Base-by-base conservation (phyloP, 2,113 vertebrate species). In the Bucco capensis region DNA sequence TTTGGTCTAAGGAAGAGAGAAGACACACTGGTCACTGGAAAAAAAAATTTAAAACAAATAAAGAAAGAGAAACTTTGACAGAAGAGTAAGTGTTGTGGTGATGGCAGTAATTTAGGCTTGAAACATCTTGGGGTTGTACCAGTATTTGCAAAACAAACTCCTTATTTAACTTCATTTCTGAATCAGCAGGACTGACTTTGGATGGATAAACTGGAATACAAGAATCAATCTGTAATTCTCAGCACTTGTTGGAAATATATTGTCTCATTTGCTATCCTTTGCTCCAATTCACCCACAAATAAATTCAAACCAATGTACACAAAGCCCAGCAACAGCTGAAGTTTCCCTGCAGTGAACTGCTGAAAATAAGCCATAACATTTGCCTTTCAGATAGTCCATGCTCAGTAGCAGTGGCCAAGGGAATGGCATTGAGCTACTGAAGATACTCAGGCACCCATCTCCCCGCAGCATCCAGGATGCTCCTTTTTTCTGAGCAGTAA, bases 401-500 rank as follows among this genome's bases (percentile, higher is more conserved):
- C 11, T 33, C 25, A 33, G 35, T 13, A 15, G n/a, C 13, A 47
- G 47, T 2, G 4, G 33, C n/a, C 35, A 22, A 66, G 6, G 33
- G 28, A 66, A 25, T 2, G 17, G 38, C 33, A 40, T 22, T 1
- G 6, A 49, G 7, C 2, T 51, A 27, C 35, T 50, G 5, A 11
- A 33, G 77, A 10, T 67, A 28, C 8, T 42, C 38, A 10, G 35
- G 21, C 8, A 8, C 5, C 27, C 49, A 6, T 3, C 15, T 18
- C 3, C 4, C 33, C 27, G 5, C 0, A 1, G 5, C 46, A 17
- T 3, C 19, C 25, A 9, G 44, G 31, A 35, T 24, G 33, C n/a
- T 86, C 38, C 65, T 75, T 7, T 3, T 21, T 54, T 13, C 61
- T 5, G 18, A 49, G 53, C 3, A 31, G 31, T 0, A 2, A 11